Evolutionary conservation across 2,888 invertebrate species (phyloP), one percentile per base, ranked within the genome.

Genomic region (Scelioninae gen. 2): DNA sequence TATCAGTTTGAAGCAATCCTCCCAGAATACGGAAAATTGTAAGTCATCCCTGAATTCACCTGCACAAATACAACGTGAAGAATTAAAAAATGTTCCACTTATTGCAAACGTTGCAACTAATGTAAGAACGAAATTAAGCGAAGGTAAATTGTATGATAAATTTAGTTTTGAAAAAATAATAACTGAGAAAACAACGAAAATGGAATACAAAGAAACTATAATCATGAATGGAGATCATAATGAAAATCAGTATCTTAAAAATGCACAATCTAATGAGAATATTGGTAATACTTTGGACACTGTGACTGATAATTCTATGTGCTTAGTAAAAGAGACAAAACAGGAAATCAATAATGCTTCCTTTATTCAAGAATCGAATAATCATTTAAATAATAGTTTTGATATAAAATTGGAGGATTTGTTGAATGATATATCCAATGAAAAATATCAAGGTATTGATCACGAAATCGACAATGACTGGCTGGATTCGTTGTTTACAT

Each of bases 91-190:
- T n/a, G n/a, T n/a, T n/a, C n/a, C n/a, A n/a, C n/a, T n/a, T n/a
- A n/a, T n/a, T n/a, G n/a, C n/a, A n/a, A n/a, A n/a, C n/a, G n/a
- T n/a, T n/a, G n/a, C n/a, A n/a, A n/a, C n/a, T n/a, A n/a, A n/a
- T n/a, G n/a, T n/a, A n/a, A n/a, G n/a, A n/a, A n/a, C n/a, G 33
- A 13, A 50, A 50, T 2, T 18, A 18, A 41, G 18, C 0, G 55
- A 55, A 25, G 28, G 41, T 28, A 55, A 55, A 16, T 33, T 11
- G 2, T 55, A 41, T 55, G 55, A 41, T 13, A 55, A 55, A 16
- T 55, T 55, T 41, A 55, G 41, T 55, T 55, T 55, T n/a, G 55
- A 55, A 2, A 55, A 55, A 15, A 19, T 41, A 7, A 15, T 55
- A 11, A 5, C 25, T 16, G 7, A 28, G 18, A 39, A 39, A 11